Base-by-base conservation (phyloP, 1,140 invertebrate species). In the Rhagoletis pomonella region DNA sequence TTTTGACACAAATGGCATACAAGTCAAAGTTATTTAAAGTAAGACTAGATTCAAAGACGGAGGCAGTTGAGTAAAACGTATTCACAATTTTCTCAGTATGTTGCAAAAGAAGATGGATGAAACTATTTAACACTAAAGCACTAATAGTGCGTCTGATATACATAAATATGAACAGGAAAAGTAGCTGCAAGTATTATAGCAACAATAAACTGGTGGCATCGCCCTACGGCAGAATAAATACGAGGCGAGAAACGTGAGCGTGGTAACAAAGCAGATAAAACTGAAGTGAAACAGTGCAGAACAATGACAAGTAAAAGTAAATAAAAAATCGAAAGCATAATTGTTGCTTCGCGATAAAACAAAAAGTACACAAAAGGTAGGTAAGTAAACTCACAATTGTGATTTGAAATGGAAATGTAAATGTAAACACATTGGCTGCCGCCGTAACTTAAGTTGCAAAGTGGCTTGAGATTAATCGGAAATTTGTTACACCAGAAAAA, bases 341-440 rank as follows among this genome's bases (percentile, higher is more conserved):
- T 73, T 47, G 42, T 17, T 47, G 67, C 0, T 29, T 29, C 3
- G 42, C 50, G 10, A 55, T 47, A 47, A 10, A 73, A 42, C 42
- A 7, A 73, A 42, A 29, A 29, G 1, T 29, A 39, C 39, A 42
- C 67, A 73, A 47, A 55, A 73, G 39, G 42, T 29, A 29, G n/a
- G n/a, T 10, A 47, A 73, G 39, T 39, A 73, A 73, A 12, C 39
- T 12, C 10, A n/a, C 10, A 17, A 1, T 62, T 62, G 42, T 42
- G 42, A 73, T 73, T 73, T 10, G 67, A 73, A 73, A 73, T 73
- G 67, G 14, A 47, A 69, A 47, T 73, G 67, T 47, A 73, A 73
- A 47, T 73, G 67, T 47, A 73, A 73, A 47, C 39, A 73, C 39
- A 42, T 73, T 44, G 42, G 44, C 0, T 73, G 39, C 42, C 10